Base-by-base conservation (phyloP, 2,113 vertebrate genomes). In the Micronisus gabar region DNA sequence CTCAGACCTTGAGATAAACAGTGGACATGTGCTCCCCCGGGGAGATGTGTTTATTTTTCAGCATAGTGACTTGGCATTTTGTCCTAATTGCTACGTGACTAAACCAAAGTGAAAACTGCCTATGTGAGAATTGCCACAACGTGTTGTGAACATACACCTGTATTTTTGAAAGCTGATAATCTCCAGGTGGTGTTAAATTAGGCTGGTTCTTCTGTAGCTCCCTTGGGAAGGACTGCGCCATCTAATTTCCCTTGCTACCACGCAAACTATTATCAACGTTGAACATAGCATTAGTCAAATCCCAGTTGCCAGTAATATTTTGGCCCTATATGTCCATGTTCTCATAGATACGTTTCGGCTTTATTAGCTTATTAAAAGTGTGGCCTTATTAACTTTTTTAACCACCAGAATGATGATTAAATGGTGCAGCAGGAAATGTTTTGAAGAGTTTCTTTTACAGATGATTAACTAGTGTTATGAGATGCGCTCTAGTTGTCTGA, bases 161-260 rank as follows among this genome's bases (percentile, higher is more conserved):
- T 34, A 80, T 58, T 93, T 95, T 47, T 84, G 58, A 94, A 94
- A 82, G 56, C 26, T 55, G 55, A 81, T 83, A 63, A 62, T 86
- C 81, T 89, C 85, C 56, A 75, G 41, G 85, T 92, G 43, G 38
- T 81, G 25, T 63, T 62, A 86, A 90, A 72, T 90, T 95, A 94
- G 73, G 48, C 59, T 73, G 63, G 63, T 41, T 87, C 86, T 92
- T 59, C 71, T 71, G 59, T 26, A 65, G 73, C 43, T 90, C 86
- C 40, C 78, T 72, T 40, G 68, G 65, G 81, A 90, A 83, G n/a
- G 65, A 30, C 58, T 23, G 29, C 1, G 0, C 59, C 67, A 72
- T 68, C 59, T 92, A 86, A 94, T 96, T 95, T 95, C 88, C 86
- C 78, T 90, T 84, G 81, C 38, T 84, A 34, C 48, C 32, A 67